Conservation (phyloP, 2,797 vertebrate species). For the Syndactyla subalaris region DNA sequence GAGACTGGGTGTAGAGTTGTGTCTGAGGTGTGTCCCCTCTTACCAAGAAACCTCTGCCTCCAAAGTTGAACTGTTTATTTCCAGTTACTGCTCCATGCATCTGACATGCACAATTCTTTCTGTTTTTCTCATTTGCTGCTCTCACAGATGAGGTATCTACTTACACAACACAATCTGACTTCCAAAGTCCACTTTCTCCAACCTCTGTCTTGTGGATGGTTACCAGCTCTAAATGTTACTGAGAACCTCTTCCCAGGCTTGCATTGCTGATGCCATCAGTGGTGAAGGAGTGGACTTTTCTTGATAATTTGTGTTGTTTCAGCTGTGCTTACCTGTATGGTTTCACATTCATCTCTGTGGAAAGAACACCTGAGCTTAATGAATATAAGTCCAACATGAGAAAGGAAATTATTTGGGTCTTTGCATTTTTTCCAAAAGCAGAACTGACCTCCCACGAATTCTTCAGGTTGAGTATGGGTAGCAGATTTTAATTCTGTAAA, state of each 20-base stretch:
- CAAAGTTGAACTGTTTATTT: accelerated
- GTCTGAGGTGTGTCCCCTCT: neutral
- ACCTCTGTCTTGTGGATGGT: accelerated
- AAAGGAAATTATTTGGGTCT: neutral
- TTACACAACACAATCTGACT: neutral
- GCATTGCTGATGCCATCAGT: neutral
- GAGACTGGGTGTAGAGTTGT: neutral
- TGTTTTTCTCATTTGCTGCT: neutral
- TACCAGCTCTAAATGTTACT: neutral
- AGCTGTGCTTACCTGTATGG: neutral
- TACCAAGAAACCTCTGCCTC: neutral
- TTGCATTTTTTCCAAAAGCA: neutral
- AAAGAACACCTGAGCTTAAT: neutral
- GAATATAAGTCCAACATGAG: neutral
- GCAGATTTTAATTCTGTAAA: neutral
- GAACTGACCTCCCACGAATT: neutral
- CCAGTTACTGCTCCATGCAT: neutral
- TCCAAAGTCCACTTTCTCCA: neutral
- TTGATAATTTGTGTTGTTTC: neutral
- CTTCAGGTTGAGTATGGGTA: neutral
- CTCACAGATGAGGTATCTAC: neutral
- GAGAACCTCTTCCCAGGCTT: accelerated
- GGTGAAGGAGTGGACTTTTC: neutral
- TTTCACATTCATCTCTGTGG: neutral
- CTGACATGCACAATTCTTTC: neutral